Evolutionary conservation across 2,113 vertebrate species (phyloP), one percentile per base, ranked within the genome.

Genomic region (Microcebus ravelobensis): DNA sequence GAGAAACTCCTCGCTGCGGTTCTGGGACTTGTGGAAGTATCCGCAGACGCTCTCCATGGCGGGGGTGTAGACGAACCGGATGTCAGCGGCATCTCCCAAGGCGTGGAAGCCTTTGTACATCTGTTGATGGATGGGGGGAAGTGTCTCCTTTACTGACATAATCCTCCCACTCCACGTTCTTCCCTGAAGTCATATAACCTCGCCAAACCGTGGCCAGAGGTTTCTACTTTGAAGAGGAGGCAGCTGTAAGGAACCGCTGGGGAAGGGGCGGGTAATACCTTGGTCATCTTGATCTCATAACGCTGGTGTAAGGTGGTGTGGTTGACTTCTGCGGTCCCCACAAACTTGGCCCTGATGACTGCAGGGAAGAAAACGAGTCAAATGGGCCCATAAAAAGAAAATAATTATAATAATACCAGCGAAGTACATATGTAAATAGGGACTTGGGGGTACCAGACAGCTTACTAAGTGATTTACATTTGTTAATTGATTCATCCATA

Each of bases 341-440:
- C 10, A 18, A 98, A 98, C 80, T 97, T 98, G 73, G 94, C 98
- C 42, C 86, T 97, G 91, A 98, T 97, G 71, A 98, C 98, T 98
- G 94, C 20, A 87, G 65, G 68, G 87, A 50, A 5, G 0, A 31
- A 95, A 79, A 91, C 27, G 6, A 61, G 39, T 97, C 70, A 97
- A 77, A 81, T 36, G 93, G 48, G 50, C 36, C 77, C 80, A 74
- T 68, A 77, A 81, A 67, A 96, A 80, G 52, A 63, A 88, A 94
- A 85, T 13, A 18, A 71, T 87, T 27, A 84, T 42, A 65, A 83
- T 70, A 71, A 79, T 65, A 82, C 52, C 27, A 42, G 42, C 59
- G n/a, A 94, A 96, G 59, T 80, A 36, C 45, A 65, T 48, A 48
- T 55, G 31, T 88, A 68, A 89, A 39, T 67, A 86, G 39, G 45